phyloP scores from a whole-genome alignment of 1,140 invertebrate genomes.

The Oncopodura yosiiana region DNA sequence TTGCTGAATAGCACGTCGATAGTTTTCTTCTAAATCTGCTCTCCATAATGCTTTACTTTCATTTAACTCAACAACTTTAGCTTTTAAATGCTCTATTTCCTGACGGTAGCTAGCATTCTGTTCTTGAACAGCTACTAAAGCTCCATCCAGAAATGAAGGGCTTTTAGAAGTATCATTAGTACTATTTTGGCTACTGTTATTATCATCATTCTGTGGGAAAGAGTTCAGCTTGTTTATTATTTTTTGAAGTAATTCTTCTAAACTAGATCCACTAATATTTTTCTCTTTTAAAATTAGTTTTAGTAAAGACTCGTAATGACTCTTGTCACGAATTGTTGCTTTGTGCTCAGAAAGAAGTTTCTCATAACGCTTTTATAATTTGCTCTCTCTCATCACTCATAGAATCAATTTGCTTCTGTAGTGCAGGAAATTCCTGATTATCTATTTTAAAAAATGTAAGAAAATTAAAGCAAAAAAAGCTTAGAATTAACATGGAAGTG shows the following conservation, averaged over 20 bases:
- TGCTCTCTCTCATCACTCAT: constrained; percentile 12
- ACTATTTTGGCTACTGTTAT: no score
- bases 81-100: constrained; percentile 5
- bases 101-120: constrained; percentile 20
- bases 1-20: not conserved
- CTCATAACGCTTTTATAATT: constrained; percentile 12
- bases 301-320: constrained; percentile 19
- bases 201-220: not conserved
- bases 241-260: constrained; percentile 13
- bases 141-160: constrained; percentile 14
- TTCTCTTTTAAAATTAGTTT: constrained; percentile 24
- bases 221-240: constrained; percentile 17
- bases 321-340: not conserved
- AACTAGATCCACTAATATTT: not conserved
- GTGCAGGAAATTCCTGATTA: constrained; percentile 7
- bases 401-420: constrained; percentile 15
- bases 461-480: no score
- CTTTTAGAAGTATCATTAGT: no score
- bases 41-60: not conserved
- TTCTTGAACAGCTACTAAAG: constrained; percentile 16
- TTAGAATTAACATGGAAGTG: not conserved
- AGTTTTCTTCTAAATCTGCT: not conserved
- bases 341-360: constrained; percentile 10
- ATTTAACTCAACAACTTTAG: not conserved
- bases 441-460: no score